Base-by-base conservation (phyloP, 1,140 invertebrate genomes). In the Platyscapa corneri region DNA sequence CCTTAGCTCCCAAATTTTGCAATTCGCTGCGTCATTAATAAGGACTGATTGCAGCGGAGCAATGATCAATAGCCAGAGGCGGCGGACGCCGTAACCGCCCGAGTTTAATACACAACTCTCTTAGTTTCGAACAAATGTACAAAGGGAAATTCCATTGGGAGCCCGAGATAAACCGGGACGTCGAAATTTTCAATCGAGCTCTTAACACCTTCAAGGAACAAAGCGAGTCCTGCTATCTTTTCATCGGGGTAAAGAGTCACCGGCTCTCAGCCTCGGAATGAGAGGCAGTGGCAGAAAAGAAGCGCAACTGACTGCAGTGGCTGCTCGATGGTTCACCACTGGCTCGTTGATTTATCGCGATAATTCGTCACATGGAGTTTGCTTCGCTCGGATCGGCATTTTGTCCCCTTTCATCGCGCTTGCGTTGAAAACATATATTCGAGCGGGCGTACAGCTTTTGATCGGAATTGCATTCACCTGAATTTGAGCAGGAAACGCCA, bases 391-490 rank as follows among this genome's bases (percentile, higher is more conserved):
- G 23, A 39, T 27, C 2, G 0, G 34, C n/a, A 18, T 23, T 49
- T 37, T 34, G 20, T 8, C 14, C 23, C 3, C 60, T 27, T 42
- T 20, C 60, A 5, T 53, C 16, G 27, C 16, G 18, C 12, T 1
- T 30, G 30, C 32, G n/a, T 42, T 53, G 7, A n/a, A 74, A 56
- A 82, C 74, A 82, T 75, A 82, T 82, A n/a, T 37, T 67, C 82
- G 30, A 27, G 14, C 49, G 72, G 16, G 14, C 16, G 5, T 46
- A 5, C 3, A 3, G 74, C 46, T 32, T 23, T 74, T 80, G 49
- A 86, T 86, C 64, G 74, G 64, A 76, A 82, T 82, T 86, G 46
- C 72, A 77, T 82, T 86, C 60, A 67, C 74, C 85, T 78, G 78
- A 42, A 70, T 86, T 78, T 37, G 27, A 65, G 46, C 42, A 23